Evolutionary conservation across 1,140 invertebrate species (phyloP), one percentile per base, ranked within the genome.

Genomic region (Pissodes strobi): DNA sequence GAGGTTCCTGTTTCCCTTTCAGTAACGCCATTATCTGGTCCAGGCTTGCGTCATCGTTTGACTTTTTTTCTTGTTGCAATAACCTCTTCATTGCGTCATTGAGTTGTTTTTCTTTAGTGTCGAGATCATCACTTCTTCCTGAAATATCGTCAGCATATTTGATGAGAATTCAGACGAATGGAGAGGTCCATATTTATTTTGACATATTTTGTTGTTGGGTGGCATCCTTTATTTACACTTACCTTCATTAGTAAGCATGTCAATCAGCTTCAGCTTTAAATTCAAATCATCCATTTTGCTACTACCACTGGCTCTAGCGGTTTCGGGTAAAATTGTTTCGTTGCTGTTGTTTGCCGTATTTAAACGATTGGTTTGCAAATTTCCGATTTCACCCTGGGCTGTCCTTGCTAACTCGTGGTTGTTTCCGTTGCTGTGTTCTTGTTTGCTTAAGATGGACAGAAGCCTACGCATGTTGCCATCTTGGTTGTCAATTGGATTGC

Each of bases 261-360:
- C 39, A 2, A 57, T 25, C 13, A 57, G 3, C 19, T 45, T 25
- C 3, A 58, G 41, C 22, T 25, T 58, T 23, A 58, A 27, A 19
- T 45, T n/a, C 30, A 45, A 0, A 45, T 58, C 55, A 10, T 58
- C 39, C 1, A n/a, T 17, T 43, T 19, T 58, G n/a, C 23, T 18
- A 18, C 37, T 58, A 27, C 21, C 21, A 13, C 55, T 58, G 0
- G 52, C 15, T 18, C 19, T 55, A 9, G 5, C n/a, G 1, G n/a
- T n/a, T n/a, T n/a, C n/a, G 1, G 37, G 13, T 15, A 2, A 12
- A n/a, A 3, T 38, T 3, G 3, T n/a, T 39, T 39, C 13, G 13
- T 39, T 39, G 13, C n/a, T n/a, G n/a, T n/a, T n/a, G n/a, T n/a
- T n/a, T n/a, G n/a, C n/a, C n/a, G n/a, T n/a, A n/a, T n/a, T n/a